These are phyloP conservation scores for Zaprionus lineosus DNA, from an alignment of 2,888 invertebrate genomes.

Conservation along the genomic window DNA sequence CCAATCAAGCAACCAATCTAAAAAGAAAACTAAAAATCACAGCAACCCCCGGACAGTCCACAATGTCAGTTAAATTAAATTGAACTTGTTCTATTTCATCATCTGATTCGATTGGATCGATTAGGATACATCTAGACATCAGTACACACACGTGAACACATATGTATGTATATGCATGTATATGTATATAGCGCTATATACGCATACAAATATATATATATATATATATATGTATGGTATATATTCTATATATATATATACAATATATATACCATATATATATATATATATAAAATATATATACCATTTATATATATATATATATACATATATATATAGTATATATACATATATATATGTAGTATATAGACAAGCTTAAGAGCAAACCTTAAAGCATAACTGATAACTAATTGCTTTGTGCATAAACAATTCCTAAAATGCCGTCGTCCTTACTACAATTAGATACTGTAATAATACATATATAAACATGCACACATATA, in stretches of 20 bases:
- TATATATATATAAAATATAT: not conserved
- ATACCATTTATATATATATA: constrained; percentile 13
- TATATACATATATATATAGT: constrained; percentile 4
- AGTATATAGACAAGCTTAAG: constrained; percentile 40
- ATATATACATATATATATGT: constrained; percentile 11
- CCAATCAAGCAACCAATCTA: constrained; percentile 18
- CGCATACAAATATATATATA: constrained; percentile 10
- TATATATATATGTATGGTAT: constrained; percentile 1
- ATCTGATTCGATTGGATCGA: no score
- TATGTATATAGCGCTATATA: not conserved
- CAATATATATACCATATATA: constrained; percentile 1
- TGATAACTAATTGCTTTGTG: constrained; percentile 66
- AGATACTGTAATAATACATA: constrained; percentile 54
- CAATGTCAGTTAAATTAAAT: not conserved
- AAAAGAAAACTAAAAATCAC: constrained; percentile 20
- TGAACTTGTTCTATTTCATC: no score
- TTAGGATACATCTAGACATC: no score
- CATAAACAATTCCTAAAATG: constrained; percentile 73
- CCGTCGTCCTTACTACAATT: constrained; percentile 74
- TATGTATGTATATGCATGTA: no score
- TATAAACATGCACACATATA: constrained; percentile 24
- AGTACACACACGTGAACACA: no score
- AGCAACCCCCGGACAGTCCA: constrained; percentile 9
- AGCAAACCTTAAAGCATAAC: constrained; percentile 34
- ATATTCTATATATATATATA: not conserved